Evolutionary conservation across 2,888 invertebrate species (phyloP), one percentile per base, ranked within the genome.

Genomic region (Galerucella pusilla): DNA sequence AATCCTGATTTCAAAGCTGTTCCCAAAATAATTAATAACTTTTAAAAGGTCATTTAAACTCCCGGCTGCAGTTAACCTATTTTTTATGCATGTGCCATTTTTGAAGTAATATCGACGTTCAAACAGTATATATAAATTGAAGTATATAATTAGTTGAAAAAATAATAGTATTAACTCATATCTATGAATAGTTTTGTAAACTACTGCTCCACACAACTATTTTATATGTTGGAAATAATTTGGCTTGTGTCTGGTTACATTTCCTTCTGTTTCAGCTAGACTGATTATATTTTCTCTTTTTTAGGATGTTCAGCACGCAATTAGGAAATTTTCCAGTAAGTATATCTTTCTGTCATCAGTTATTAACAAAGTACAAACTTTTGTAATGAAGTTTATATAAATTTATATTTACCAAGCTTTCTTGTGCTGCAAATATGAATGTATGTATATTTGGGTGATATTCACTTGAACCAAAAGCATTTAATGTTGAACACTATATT

Each of bases 281-380:
- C 54, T 49, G 63, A 64, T 63, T 45, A 69, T 52, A 9, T 66
- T 57, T 68, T 78, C 74, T 69, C 76, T 49, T 73, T 81, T 80
- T 76, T 76, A 81, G 79, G 75, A 82, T 82, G 82, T 82, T 80
- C 66, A 77, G 77, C 70, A 73, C 80, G 46, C 80, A 81, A 74
- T 65, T 82, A 71, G 82, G 82, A 69, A 75, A 77, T 54, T 80
- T 82, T 70, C 81, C 82, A 75, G 82, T 82, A 74, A 82, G 82
- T 81, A 71, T 59, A 45, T 57, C 14, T 45, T 59, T 49, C 16
- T 46, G 9, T 57, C 16, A 28, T 57, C n/a, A 66, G 3, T 67
- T 46, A 59, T 59, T 76, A 57, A 20, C 9, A n/a, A 54, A n/a
- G 20, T 57, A 2, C 3, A 57, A 20, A 20, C 20, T 20, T 20